Evolutionary conservation across 2,797 vertebrate species (phyloP), one percentile per base, ranked within the genome.

Genomic region (Leptoclinus maculatus): DNA sequence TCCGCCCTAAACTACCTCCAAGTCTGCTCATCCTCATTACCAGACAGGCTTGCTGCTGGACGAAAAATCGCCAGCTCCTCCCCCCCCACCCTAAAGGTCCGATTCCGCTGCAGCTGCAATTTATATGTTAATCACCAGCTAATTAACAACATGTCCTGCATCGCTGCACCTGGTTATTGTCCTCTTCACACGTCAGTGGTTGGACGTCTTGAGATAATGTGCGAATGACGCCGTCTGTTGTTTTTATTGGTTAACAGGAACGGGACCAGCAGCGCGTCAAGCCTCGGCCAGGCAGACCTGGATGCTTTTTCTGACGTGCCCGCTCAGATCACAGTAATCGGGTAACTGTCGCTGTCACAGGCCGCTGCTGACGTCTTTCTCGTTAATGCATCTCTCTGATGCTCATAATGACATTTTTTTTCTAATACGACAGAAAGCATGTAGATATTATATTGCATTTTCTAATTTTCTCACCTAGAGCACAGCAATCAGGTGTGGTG

Each of bases 241-340:
- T 51, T 32, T 34, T 78, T 64, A 54, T 79, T 89, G 73, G 45
- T 83, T 94, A 91, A 94, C 95, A 99, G 98, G 94, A 98, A 97
- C 87, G 97, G 97, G 84, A 98, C 97, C 93, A 98, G 97, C 94
- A 99, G 97, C 82, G 94, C 96, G 68, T 97, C 98, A 87, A 99
- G 98, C 92, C 94, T 98, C 62, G 97, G 97, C 82, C 91, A 96
- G 88, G 94, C 94, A 87, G 98, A 99, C 91, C 94, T 98, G 93
- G 98, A 99, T 88, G 95, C 94, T 80, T 98, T 97, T 94, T 95
- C 96, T 89, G 98, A 98, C 87, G 96, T 93, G 83, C 78, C 96
- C 78, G 91, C 94, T 88, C 92, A 96, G 93, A 95, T 94, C 93
- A 94, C 93, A 91, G 72, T 94, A 84, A 96, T 96, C 94, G 95